Conservation (phyloP, 2,888 invertebrate species). For the Coleophora deauratella region DNA sequence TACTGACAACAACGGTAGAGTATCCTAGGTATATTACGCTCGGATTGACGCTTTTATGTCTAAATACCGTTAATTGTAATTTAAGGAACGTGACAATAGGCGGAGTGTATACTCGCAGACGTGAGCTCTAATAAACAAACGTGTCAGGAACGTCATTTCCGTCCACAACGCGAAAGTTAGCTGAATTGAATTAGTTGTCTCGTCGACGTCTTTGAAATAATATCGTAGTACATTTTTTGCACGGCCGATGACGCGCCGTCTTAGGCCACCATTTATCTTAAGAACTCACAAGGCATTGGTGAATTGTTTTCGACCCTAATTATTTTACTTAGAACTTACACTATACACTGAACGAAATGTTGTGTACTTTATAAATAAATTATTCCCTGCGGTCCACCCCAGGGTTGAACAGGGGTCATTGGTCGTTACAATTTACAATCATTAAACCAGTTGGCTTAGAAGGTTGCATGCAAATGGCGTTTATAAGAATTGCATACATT, state of each 20-base stretch:
- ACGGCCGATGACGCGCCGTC: background rate
- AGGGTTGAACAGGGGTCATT: background rate
- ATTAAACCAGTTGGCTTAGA: background rate
- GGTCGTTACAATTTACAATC: background rate
- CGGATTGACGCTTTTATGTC: background rate
- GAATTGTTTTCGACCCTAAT: no score
- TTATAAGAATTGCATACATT: no score
- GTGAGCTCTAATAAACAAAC: slow-evolving; percentile 44
- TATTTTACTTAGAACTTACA: no score
- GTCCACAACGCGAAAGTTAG: slow-evolving; percentile 6
- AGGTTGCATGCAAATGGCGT: slow-evolving; percentile 4
- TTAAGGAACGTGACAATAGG: slow-evolving; percentile 53
- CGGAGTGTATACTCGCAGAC: slow-evolving; percentile 27
- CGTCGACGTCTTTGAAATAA: no score
- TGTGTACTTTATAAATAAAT: no score
- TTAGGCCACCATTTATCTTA: slow-evolving; percentile 37
- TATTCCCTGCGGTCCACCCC: slow-evolving; percentile 2
- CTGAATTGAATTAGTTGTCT: no score
- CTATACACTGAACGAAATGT: background rate
- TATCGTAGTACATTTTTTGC: slow-evolving; percentile 4
- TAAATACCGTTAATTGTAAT: slow-evolving; percentile 21
- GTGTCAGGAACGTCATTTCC: slow-evolving; percentile 27
- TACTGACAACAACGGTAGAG: slow-evolving; percentile 6
- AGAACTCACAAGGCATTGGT: slow-evolving; percentile 46
- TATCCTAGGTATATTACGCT: background rate